These are phyloP conservation scores for Podilymbus podiceps DNA, from an alignment of 2,113 vertebrate genomes.

Conservation along the genomic window DNA sequence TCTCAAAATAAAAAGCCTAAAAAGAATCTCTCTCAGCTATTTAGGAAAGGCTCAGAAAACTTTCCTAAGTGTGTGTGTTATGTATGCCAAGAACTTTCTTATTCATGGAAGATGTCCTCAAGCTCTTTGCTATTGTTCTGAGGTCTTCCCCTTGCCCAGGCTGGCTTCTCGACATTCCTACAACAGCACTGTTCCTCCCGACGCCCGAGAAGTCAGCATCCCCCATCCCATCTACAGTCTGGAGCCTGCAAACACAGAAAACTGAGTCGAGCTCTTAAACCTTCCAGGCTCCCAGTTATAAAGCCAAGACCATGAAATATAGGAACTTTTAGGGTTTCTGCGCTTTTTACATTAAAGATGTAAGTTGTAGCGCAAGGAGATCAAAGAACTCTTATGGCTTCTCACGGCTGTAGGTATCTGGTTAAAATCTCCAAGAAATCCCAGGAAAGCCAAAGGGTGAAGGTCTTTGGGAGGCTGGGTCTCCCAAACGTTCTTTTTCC, in stretches of 20 bases:
- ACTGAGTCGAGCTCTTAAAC: neutral
- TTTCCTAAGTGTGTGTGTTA: neutral
- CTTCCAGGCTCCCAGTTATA: neutral
- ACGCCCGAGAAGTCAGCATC: neutral
- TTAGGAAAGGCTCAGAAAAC: conserved; percentile 36
- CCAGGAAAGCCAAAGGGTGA: neutral
- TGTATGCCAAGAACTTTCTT: conserved; percentile 45
- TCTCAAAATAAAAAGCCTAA: neutral
- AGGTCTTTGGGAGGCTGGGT: neutral
- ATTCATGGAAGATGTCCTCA: conserved; percentile 35
- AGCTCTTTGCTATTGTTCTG: conserved; percentile 46
- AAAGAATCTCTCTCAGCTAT: neutral
- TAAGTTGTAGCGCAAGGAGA: neutral
- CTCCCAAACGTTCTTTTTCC: neutral
- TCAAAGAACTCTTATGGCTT: neutral
- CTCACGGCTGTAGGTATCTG: neutral
- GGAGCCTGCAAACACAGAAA: neutral
- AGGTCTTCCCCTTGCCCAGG: neutral
- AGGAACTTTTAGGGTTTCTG: neutral
- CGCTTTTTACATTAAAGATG: neutral
- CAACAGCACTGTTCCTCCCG: neutral
- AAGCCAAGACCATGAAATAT: neutral
- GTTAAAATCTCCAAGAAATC: neutral
- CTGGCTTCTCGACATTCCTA: neutral
- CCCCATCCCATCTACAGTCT: neutral